These are phyloP conservation scores for Procambarus clarkii DNA, from an alignment of 1,140 invertebrate genomes.

Conservation along the genomic window DNA sequence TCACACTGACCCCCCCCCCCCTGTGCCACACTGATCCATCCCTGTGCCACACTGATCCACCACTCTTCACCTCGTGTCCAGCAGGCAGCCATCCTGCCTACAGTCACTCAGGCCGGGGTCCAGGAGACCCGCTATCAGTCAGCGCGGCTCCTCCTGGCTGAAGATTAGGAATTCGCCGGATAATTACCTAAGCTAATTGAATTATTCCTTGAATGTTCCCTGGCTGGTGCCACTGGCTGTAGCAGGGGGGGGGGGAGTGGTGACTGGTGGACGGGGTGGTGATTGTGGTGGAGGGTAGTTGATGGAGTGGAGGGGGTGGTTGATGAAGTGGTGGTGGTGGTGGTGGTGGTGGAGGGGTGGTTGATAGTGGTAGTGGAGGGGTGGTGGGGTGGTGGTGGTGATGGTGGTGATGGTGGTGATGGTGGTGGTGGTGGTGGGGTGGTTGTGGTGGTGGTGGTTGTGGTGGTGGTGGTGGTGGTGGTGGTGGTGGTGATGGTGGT, in stretches of 20 bases:
- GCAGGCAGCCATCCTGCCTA: no score
- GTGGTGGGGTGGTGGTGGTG: background rate
- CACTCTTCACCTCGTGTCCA: no score
- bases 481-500: background rate
- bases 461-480: no score
- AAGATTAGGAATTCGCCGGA: background rate
- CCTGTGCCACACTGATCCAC: no score
- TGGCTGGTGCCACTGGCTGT: background rate
- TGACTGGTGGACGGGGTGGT: background rate
- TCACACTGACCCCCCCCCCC: no score
- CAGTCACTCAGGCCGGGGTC: no score
- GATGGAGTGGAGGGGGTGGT: background rate
- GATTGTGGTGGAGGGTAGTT: background rate
- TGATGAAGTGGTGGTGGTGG: no score
- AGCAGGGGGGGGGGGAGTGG: background rate
- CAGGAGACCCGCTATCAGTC: no score
- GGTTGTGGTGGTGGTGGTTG: no score
- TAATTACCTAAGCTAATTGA: background rate
- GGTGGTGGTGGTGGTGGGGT: no score
- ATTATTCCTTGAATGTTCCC: constrained; percentile 1
- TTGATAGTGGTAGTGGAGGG: background rate
- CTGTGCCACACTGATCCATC: no score
- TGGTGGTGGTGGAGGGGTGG: background rate
- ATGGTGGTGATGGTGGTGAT: background rate
- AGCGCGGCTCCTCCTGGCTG: background rate